Evolutionary conservation across 1,140 invertebrate genomes (phyloP).

Genomic region (Drosophila malerkotliana): DNA sequence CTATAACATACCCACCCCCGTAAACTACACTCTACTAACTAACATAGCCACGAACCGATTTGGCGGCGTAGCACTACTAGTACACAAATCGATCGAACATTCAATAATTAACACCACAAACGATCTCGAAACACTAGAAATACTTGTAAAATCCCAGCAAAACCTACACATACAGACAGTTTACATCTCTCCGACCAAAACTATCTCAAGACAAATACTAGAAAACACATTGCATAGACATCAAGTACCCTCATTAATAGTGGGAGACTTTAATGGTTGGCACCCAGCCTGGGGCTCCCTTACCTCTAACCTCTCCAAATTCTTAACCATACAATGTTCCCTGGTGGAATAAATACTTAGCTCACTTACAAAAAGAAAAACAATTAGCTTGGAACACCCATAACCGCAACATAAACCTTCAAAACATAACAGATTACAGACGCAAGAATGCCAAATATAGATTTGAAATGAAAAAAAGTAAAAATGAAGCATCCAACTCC

Average conservation of each 20-base stretch:
- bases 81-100: slow-evolving; percentile 1
- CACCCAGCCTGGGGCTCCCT: neutral
- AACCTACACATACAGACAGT: neutral
- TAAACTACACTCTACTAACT: too few species aligned
- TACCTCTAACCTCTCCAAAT: slow-evolving; percentile 4
- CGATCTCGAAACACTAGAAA: slow-evolving; percentile 2
- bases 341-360: neutral
- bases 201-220: neutral
- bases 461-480: too few species aligned
- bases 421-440: too few species aligned
- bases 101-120: neutral
- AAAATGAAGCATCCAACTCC: too few species aligned
- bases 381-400: too few species aligned
- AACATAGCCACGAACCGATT: neutral
- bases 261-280: neutral
- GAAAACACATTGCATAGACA: neutral
- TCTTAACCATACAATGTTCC: neutral
- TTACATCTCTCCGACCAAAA: neutral
- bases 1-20: too few species aligned
- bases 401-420: too few species aligned
- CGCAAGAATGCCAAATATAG: too few species aligned
- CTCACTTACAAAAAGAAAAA: neutral
- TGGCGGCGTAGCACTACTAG: neutral
- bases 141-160: neutral
- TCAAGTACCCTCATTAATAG: neutral